A percentile compares a stretch with the other conserved stretches of the same genome.
Conservation (phyloP, 2,888 invertebrate species). For the Dione juno region DNA sequence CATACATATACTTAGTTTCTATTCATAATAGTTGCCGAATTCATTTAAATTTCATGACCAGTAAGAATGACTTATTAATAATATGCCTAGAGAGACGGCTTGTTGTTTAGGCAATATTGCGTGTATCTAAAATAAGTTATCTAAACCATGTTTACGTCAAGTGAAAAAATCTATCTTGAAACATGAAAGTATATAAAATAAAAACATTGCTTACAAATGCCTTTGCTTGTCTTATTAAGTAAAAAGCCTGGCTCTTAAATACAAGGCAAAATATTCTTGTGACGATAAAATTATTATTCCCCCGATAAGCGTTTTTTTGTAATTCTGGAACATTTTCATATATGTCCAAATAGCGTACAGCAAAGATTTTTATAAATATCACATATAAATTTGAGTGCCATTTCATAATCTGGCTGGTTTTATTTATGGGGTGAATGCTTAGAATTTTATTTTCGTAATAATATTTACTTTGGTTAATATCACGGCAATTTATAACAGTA, state of each 20-base stretch:
- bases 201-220: constrained; percentile 49
- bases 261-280: constrained; percentile 47
- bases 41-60: no score
- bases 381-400: neutral
- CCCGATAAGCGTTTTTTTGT: constrained; percentile 43
- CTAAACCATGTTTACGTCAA: neutral
- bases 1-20: no score
- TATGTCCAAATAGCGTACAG: constrained; percentile 20
- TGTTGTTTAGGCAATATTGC: no score
- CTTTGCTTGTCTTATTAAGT: constrained; percentile 58
- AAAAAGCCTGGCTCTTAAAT: constrained; percentile 57
- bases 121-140: no score
- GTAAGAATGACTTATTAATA: no score
- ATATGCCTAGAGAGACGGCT: no score
- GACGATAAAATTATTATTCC: constrained; percentile 48
- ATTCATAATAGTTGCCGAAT: no score
- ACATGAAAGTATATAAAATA: constrained; percentile 32
- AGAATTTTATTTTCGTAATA: constrained; percentile 9
- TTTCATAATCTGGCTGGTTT: constrained; percentile 10
- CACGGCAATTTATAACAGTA: neutral
- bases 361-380: constrained; percentile 30
- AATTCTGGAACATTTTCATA: constrained; percentile 34
- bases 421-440: neutral
- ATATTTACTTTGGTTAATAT: constrained; percentile 16
- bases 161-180: neutral